Percentiles rank a stretch among this genome's conserved stretches.
phyloP scores from a whole-genome alignment of 2,113 vertebrate genomes.

The Podiceps cristatus region DNA sequence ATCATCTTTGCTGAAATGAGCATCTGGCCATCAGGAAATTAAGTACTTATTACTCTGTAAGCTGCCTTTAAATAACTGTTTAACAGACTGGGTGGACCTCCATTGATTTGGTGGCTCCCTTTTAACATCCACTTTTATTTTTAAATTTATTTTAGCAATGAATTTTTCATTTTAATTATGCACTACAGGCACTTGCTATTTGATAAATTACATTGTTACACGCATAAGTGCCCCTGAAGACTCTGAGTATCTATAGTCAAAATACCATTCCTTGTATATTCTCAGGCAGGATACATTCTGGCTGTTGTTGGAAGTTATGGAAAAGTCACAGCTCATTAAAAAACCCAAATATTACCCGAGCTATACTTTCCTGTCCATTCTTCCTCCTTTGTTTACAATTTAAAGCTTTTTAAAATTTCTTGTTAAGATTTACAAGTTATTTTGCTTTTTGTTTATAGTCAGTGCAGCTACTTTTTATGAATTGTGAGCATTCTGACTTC shows the following conservation, averaged over 20 bases:
- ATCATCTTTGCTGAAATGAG: not conserved
- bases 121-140: not conserved
- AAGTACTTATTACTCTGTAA: not conserved
- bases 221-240: not conserved
- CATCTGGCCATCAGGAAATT: not conserved
- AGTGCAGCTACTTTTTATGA: not conserved
- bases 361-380: not conserved
- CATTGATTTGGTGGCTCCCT: not conserved
- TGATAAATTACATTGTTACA: not conserved
- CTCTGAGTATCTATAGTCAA: not conserved
- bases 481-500: constrained; percentile 12
- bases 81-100: not conserved
- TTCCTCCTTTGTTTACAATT: not conserved
- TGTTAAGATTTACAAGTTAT: not conserved
- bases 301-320: not conserved
- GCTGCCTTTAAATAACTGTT: not conserved
- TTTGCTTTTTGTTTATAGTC: not conserved
- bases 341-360: not conserved
- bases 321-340: not conserved
- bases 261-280: not conserved
- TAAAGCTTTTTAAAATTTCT: not conserved
- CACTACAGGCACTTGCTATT: not conserved
- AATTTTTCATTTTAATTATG: not conserved
- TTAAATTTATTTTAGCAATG: not conserved
- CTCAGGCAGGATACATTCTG: not conserved